Conservation (phyloP, 2,797 vertebrate genomes). For the Menidia menidia region DNA sequence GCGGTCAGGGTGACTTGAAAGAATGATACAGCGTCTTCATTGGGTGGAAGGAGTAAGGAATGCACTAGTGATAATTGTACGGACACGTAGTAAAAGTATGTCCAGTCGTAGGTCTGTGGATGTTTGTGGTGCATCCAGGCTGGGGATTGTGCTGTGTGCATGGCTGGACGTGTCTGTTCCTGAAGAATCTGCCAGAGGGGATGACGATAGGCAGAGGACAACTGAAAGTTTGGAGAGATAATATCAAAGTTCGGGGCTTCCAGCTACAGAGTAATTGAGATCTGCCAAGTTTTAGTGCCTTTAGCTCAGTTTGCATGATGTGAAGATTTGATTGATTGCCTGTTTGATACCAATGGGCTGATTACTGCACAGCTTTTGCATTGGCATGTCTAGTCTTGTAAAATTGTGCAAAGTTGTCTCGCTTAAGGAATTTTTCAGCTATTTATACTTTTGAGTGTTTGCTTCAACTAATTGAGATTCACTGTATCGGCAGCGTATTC, state of each 20-base stretch:
- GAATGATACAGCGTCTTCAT: slow-evolving; percentile 7
- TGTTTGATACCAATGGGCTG: slow-evolving; percentile 8
- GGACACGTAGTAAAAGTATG: slow-evolving; percentile 40
- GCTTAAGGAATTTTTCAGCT: slow-evolving; percentile 19
- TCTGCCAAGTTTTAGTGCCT: slow-evolving; percentile 44
- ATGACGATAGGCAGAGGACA: slow-evolving; percentile 2
- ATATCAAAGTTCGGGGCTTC: slow-evolving; percentile 16
- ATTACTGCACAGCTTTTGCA: slow-evolving; percentile 17
- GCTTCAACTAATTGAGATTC: not conserved
- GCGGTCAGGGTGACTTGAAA: slow-evolving; percentile 3
- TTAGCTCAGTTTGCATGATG: slow-evolving; percentile 42
- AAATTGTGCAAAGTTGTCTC: not conserved
- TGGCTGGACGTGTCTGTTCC: slow-evolving; percentile 68
- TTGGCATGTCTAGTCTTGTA: slow-evolving; percentile 19
- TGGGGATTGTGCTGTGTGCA: slow-evolving; percentile 27
- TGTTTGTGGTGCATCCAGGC: slow-evolving; percentile 56
- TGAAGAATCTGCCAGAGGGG: slow-evolving; percentile 57
- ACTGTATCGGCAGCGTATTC: not conserved
- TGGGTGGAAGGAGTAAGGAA: slow-evolving; percentile 39
- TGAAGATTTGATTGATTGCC: slow-evolving; percentile 27
- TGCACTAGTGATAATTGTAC: slow-evolving; percentile 24
- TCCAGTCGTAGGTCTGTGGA: slow-evolving; percentile 46
- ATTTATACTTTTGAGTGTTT: not conserved
- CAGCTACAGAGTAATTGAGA: not conserved
- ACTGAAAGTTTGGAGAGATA: slow-evolving; percentile 26